Conservation (phyloP, 2,888 invertebrate species). For the Tetrapedia diversipes region DNA sequence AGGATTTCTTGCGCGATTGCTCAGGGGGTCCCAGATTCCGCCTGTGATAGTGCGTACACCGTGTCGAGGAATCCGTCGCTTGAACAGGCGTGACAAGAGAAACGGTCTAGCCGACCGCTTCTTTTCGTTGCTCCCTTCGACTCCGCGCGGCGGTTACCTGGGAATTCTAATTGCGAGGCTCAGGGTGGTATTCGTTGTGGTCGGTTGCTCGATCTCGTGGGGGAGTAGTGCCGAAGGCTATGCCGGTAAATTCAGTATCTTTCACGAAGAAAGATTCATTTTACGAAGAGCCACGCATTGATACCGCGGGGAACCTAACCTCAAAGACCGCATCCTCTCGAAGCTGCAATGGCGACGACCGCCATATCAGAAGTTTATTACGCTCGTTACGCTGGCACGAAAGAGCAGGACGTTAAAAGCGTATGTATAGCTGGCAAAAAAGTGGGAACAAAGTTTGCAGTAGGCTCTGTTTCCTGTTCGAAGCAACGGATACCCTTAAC, state of each 20-base stretch:
- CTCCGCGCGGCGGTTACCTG: background rate
- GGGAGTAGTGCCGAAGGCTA: background rate
- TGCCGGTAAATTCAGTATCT: background rate
- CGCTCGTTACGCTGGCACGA: constrained; percentile 20
- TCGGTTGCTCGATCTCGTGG: background rate
- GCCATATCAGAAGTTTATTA: constrained; percentile 4
- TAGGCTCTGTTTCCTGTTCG: background rate
- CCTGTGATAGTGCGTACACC: constrained; percentile 50
- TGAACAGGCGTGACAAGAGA: constrained; percentile 31
- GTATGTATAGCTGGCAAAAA: constrained; percentile 1
- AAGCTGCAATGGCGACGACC: background rate
- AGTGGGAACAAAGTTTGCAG: constrained; percentile 33
- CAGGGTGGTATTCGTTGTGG: background rate
- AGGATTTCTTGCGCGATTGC: constrained; percentile 57
- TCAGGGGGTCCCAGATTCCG: constrained; percentile 49
- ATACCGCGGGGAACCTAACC: too few relatives aligned
- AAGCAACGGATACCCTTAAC: background rate
- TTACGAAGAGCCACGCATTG: too few relatives aligned
- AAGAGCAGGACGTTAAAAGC: constrained; percentile 3
- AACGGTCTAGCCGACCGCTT: constrained; percentile 13
- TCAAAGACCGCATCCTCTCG: background rate
- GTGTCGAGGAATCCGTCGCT: constrained; percentile 50
- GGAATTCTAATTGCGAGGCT: constrained; percentile 11
- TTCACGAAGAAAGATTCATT: too few relatives aligned
- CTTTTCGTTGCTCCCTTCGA: background rate